Conservation (phyloP, 2,113 vertebrate genomes). For the Ceyx margarethae region DNA sequence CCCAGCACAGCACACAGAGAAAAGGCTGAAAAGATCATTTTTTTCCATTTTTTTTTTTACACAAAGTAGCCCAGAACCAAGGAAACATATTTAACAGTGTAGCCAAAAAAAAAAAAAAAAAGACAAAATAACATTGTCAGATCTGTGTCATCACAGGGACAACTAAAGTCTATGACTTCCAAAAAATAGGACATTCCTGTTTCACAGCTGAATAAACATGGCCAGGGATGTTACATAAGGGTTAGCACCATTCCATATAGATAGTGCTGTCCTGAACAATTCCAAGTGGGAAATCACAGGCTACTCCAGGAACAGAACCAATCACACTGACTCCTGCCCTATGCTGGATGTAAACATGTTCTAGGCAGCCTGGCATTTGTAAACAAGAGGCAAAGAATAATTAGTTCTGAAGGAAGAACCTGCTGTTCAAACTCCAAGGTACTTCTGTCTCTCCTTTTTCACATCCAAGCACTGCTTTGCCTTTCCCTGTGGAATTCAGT, state of each 20-base stretch:
- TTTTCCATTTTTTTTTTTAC: not conserved
- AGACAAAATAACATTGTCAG: not conserved
- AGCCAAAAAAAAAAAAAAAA: no score
- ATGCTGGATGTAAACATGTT: rapidly evolving
- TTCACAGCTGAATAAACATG: rapidly evolving
- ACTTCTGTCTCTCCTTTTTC: not conserved
- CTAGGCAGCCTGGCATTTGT: not conserved
- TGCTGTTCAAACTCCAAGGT: not conserved
- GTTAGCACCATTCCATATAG: not conserved
- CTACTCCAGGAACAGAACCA: not conserved
- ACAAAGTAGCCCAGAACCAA: not conserved
- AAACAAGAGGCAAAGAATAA: not conserved
- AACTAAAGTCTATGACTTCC: not conserved
- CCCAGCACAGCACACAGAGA: not conserved
- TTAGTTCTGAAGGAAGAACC: not conserved
- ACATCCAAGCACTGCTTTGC: not conserved
- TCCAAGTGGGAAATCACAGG: not conserved
- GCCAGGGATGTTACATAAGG: not conserved
- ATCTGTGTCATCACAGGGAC: not conserved
- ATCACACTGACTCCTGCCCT: not conserved
- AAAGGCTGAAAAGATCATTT: not conserved
- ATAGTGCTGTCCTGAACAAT: not conserved
- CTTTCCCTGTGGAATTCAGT: not conserved
- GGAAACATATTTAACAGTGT: not conserved
- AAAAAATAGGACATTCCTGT: not conserved